phyloP scores from a whole-genome alignment of 2,113 vertebrate species.

The Mustela nigripes region DNA sequence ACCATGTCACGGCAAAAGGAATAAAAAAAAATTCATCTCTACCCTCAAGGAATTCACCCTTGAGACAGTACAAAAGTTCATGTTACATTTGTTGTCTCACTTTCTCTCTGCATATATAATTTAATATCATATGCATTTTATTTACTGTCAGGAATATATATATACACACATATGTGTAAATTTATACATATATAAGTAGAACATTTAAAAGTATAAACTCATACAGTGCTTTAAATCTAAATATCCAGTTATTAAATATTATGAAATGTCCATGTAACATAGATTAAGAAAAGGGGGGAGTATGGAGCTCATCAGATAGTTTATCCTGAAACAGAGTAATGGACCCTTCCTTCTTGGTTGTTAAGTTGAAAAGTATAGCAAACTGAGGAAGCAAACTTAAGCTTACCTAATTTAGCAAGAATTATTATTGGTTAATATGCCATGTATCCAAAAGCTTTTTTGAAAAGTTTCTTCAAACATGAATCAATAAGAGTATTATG shows the following conservation, averaged over 20 bases:
- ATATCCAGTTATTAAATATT: conserved; percentile 28
- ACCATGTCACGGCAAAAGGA: not conserved
- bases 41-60: not conserved
- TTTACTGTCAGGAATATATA: not conserved
- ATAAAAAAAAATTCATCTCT: not conserved
- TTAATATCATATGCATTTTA: not conserved
- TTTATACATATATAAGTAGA: not conserved
- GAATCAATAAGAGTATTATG: not conserved
- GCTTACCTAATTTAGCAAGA: not conserved
- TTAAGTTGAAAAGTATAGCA: conserved; percentile 15
- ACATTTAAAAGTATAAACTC: not conserved
- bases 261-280: not conserved
- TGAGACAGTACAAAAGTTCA: not conserved
- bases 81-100: not conserved
- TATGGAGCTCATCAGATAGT: not conserved
- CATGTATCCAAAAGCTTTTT: not conserved
- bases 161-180: not conserved
- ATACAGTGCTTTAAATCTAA: not conserved
- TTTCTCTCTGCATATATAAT: not conserved
- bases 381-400: not conserved
- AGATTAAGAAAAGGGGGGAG: not conserved
- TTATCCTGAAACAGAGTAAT: not conserved
- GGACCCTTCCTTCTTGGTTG: not conserved
- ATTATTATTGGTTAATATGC: not conserved
- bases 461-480: not conserved